Evolutionary conservation across 2,797 vertebrate species (phyloP).

Genomic region (Echeneis naucrates): DNA sequence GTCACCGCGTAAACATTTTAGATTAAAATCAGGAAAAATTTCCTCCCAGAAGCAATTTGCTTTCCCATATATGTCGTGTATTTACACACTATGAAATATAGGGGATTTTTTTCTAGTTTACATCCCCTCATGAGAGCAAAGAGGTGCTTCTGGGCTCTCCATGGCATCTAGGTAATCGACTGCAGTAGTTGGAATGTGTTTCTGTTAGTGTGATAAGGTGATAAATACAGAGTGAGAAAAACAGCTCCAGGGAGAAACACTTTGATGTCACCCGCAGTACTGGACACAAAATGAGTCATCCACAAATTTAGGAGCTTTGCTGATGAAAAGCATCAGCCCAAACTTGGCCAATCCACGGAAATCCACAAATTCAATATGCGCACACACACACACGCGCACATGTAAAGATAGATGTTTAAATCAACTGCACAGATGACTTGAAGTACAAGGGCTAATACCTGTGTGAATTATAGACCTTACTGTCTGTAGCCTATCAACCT

Average conservation of each 20-base stretch:
- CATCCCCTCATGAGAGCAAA: conserved; percentile 12
- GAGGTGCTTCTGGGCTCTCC: conserved; percentile 41
- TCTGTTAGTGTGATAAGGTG: conserved; percentile 57
- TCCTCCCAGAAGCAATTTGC: conserved; percentile 44
- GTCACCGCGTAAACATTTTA: conserved; percentile 65
- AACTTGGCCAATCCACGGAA: conserved; percentile 73
- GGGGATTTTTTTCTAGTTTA: conserved; percentile 41
- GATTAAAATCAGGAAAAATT: conserved; percentile 66
- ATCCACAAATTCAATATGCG: conserved; percentile 49
- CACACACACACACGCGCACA: conserved; percentile 8
- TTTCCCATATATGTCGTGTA: conserved; percentile 44
- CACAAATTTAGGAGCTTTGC: conserved; percentile 55
- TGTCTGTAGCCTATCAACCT: conserved; percentile 45
- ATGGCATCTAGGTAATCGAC: conserved; percentile 52
- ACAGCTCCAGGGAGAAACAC: conserved; percentile 61
- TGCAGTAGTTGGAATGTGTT: conserved; percentile 34
- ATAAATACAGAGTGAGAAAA: conserved; percentile 73
- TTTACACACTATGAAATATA: conserved; percentile 51
- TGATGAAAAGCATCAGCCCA: conserved; percentile 64
- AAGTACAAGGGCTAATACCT: conserved; percentile 40
- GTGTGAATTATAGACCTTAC: conserved; percentile 37
- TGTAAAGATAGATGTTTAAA: background rate
- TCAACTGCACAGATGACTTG: conserved; percentile 14
- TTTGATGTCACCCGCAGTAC: conserved; percentile 67
- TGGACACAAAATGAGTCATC: conserved; percentile 72